Base-by-base conservation (phyloP, 2,888 invertebrate genomes). In the Automeris io region DNA sequence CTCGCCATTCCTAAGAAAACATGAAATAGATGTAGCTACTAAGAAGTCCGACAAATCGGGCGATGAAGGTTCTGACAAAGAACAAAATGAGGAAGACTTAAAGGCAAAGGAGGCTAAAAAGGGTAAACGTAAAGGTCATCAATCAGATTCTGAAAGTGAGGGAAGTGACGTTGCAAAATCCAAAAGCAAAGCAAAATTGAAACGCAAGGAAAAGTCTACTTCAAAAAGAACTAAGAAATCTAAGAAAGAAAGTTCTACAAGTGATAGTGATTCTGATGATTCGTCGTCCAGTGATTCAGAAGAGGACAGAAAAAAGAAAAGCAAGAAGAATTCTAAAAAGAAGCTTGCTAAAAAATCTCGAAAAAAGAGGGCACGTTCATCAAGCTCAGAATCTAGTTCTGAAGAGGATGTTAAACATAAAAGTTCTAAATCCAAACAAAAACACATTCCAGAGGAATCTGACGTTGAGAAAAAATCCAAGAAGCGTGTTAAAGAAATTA, bases 1-100 rank as follows among this genome's bases (percentile, higher is more conserved):
- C 8, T 95, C 95, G 9, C 95, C 95, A 29, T 95, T 95, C 74
- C 91, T 94, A 45, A 92, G 92, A 56, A 89, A 89, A 51, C 88
- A 90, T 47, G 91, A 90, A 67, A 88, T 90, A 33, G 90, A 81
- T 42, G 68, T n/a, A n/a, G n/a, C 56, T 35, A 63, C 63, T 57
- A 76, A 89, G 69, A 85, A 80, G 55, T 57, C 76, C 1, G 71
- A 85, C 38, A 69, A 75, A 47, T 81, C 82, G n/a, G 76, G 68
- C 9, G 75, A 83, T 51, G 70, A 88, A 55, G 68, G 76, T 42
- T 66, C 88, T 47, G 59, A 83, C 44, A 81, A 88, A 69, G 81
- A 88, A 62, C 76, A 87, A 54, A 64, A 77, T 12, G 87, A 88
- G 42, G 77, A 77, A 29, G 75, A 79, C 47, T 57, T 52, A 25